Evolutionary conservation across 2,797 vertebrate species (phyloP).

Genomic region (Chanos chanos): DNA sequence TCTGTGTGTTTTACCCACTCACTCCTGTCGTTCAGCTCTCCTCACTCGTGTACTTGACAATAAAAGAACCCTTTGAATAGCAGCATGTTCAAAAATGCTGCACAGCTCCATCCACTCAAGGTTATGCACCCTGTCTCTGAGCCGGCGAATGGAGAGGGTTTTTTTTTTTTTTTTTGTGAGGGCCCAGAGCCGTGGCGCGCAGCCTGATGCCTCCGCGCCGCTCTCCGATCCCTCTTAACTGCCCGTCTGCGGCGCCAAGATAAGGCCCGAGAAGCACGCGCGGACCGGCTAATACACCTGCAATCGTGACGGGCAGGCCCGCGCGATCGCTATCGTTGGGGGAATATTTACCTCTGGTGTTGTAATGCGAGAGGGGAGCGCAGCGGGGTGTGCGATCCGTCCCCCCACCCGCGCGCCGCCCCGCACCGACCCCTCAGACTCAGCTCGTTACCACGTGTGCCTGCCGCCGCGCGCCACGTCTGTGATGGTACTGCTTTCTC

Average conservation of each 20-base stretch:
- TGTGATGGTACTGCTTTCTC: slow-evolving; percentile 34
- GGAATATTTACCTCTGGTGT: slow-evolving; percentile 44
- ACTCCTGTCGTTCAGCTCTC: slow-evolving; percentile 10
- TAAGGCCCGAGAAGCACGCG: slow-evolving; percentile 58
- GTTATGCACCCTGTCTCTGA: slow-evolving; percentile 4
- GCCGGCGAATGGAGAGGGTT: slow-evolving; percentile 20
- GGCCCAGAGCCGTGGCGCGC: slow-evolving; percentile 6
- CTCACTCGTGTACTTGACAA: slow-evolving; percentile 15
- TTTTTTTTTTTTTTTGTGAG: too few species aligned
- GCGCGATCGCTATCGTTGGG: slow-evolving; percentile 41
- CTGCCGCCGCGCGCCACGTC: slow-evolving; percentile 30
- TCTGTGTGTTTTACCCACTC: background rate
- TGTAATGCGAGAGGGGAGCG: slow-evolving; percentile 32
- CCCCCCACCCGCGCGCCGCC: background rate
- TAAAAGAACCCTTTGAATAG: slow-evolving; percentile 34
- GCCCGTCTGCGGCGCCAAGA: slow-evolving; percentile 60
- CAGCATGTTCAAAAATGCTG: slow-evolving; percentile 31
- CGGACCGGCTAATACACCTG: slow-evolving; percentile 56
- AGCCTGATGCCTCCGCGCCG: slow-evolving; percentile 21
- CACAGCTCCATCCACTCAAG: slow-evolving; percentile 30
- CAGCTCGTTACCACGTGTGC: slow-evolving; percentile 22
- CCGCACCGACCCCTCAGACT: slow-evolving; percentile 3
- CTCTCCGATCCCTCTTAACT: slow-evolving; percentile 18
- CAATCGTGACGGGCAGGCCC: slow-evolving; percentile 35
- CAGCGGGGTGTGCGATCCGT: slow-evolving; percentile 20